Base-by-base conservation (phyloP, 2,797 vertebrate genomes). In the Lophius americanus region DNA sequence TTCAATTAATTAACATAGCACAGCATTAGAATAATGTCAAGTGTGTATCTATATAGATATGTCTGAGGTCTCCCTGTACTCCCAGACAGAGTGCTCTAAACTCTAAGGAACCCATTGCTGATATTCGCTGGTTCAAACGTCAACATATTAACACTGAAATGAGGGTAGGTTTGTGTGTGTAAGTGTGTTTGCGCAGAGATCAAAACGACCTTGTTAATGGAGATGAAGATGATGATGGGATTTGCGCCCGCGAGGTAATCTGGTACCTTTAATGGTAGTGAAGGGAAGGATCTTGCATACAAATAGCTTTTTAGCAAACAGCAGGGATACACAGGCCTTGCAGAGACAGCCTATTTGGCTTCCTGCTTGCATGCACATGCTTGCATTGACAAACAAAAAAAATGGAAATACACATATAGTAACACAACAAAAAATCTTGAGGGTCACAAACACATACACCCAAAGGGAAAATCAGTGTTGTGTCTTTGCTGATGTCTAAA, bases 171-270 rank as follows among this genome's bases (percentile, higher is more conserved):
- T 56, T 41, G 12, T 64, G 59, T 61, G 62, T 62, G 11, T n/a
- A 7, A 48, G 73, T 57, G 58, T 67, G 65, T 73, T 52, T 51
- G 35, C 3, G n/a, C 42, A 50, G 51, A 48, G 55, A 79, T 83
- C 79, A 54, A 88, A 89, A 87, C 63, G 75, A 79, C 79, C 79
- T 57, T 68, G 75, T 82, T 85, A 87, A 91, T 88, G 87, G 71
- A 79, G 82, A 86, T 81, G 79, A 77, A 77, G 66, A 78, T 49
- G 52, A 84, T 81, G 86, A 92, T 86, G 79, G 67, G 75, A 86
- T 89, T 85, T 83, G 50, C 6, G 44, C 61, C 80, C 4, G 55
- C 8, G 57, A 79, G 64, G 85, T 83, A 82, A 88, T 85, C 74
- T 64, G 74, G 78, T 77, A 81, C 75, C 74, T 84, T 71, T 78